Conservation (phyloP, 2,113 vertebrate species). For the Anoura caudifer region DNA sequence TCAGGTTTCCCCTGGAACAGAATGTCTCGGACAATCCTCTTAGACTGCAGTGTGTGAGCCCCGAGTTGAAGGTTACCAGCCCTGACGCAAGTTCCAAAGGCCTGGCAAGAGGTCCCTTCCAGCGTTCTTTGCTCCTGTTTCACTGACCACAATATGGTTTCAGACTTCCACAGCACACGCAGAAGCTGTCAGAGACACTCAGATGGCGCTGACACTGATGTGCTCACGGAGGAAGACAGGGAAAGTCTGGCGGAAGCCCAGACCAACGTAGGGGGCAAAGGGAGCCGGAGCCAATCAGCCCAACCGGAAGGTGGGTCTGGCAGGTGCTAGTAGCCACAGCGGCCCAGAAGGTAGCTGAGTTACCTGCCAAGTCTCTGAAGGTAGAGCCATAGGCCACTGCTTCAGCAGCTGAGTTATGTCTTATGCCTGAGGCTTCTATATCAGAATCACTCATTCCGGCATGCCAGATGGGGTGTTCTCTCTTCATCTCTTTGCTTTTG, state of each 20-base stretch:
- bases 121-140: neutral
- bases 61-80: neutral
- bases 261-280: neutral
- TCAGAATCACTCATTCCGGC: fast-evolving
- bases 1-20: neutral
- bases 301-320: neutral
- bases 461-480: neutral
- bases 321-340: neutral
- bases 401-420: neutral
- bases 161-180: fast-evolving
- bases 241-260: neutral
- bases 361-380: neutral
- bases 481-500: neutral
- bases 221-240: neutral
- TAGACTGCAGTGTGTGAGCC: fast-evolving
- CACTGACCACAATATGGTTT: fast-evolving
- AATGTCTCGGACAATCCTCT: neutral
- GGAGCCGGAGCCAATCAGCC: neutral
- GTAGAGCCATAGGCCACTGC: neutral
- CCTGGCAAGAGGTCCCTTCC: neutral
- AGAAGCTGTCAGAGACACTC: neutral
- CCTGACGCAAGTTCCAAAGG: fast-evolving
- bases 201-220: neutral
- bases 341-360: neutral
- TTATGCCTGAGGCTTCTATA: neutral